Evolutionary conservation across 1,140 invertebrate species (phyloP).

Genomic region (Phortica variegata): DNA sequence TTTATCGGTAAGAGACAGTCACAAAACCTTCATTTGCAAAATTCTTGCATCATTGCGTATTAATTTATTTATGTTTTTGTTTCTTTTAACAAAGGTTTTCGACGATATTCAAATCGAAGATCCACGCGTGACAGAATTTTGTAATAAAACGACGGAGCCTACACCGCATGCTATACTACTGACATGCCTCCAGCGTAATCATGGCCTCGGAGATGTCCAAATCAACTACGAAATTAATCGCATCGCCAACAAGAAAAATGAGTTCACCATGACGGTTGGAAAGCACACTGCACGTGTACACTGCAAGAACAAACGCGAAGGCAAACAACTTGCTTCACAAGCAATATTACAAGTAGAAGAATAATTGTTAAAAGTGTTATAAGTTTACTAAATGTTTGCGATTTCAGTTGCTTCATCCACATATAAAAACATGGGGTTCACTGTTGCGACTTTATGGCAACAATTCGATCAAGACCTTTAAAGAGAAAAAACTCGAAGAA

Average conservation of each 20-base stretch:
- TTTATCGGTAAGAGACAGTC: constrained; percentile 61
- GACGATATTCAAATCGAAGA: constrained; percentile 92
- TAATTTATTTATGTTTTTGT: neutral
- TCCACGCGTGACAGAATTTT: constrained; percentile 90
- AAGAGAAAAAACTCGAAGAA: constrained; percentile 92
- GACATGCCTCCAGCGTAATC: constrained; percentile 91
- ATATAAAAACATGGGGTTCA: constrained; percentile 93
- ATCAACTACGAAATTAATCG: constrained; percentile 87
- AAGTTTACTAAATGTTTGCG: neutral
- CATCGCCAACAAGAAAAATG: constrained; percentile 88
- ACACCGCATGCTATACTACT: constrained; percentile 90
- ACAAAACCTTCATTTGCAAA: neutral
- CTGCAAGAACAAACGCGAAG: constrained; percentile 95
- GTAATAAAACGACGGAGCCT: constrained; percentile 91
- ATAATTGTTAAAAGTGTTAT: neutral
- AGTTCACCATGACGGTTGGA: constrained; percentile 92
- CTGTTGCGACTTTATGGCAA: constrained; percentile 90
- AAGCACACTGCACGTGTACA: constrained; percentile 85
- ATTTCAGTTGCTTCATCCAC: constrained; percentile 77
- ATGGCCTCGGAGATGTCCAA: constrained; percentile 84
- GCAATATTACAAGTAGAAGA: constrained; percentile 85
- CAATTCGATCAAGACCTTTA: constrained; percentile 86
- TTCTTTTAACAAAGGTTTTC: constrained; percentile 71
- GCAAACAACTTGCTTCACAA: constrained; percentile 95
- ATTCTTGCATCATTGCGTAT: neutral